These are phyloP conservation scores for Planiliza haematocheilus DNA, from an alignment of 2,113 vertebrate genomes.

Conservation along the genomic window DNA sequence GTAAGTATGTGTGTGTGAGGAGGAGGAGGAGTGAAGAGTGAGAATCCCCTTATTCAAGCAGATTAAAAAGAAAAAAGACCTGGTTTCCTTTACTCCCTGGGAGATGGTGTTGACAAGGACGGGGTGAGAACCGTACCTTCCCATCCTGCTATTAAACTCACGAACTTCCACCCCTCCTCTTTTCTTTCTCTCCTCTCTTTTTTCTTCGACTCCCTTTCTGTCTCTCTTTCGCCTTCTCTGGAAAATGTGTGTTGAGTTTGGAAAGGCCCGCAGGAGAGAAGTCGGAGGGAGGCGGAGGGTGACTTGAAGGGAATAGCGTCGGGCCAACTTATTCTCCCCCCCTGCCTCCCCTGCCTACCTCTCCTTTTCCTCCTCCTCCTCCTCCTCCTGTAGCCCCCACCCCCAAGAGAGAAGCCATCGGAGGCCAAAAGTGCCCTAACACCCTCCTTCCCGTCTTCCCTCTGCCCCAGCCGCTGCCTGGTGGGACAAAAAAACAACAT, in stretches of 20 bases:
- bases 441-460: slow-evolving; percentile 29
- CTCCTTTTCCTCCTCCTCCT: slow-evolving; percentile 11
- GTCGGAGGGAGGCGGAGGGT: slow-evolving; percentile 56
- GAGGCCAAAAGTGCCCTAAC: slow-evolving; percentile 52
- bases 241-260: slow-evolving; percentile 85
- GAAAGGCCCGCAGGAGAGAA: slow-evolving; percentile 69
- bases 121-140: slow-evolving; percentile 43
- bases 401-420: slow-evolving; percentile 45
- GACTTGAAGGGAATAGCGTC: slow-evolving; percentile 51
- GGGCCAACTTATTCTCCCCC: slow-evolving; percentile 51
- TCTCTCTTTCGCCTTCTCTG: slow-evolving; percentile 67
- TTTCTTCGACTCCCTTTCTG: slow-evolving; percentile 27
- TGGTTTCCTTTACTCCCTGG: slow-evolving; percentile 73
- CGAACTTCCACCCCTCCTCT: slow-evolving; percentile 20
- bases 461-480: slow-evolving; percentile 25
- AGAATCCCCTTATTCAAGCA: slow-evolving; percentile 61
- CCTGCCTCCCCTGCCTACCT: too few species aligned
- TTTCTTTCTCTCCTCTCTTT: slow-evolving; percentile 7
- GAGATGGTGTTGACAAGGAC: slow-evolving; percentile 76
- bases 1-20: background rate
- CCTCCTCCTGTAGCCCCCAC: slow-evolving; percentile 3
- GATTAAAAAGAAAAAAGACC: slow-evolving; percentile 60
- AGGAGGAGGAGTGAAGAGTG: slow-evolving; percentile 1
- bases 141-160: slow-evolving; percentile 73
- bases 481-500: slow-evolving; percentile 71